Evolutionary conservation across 2,888 invertebrate genomes (phyloP).

Genomic region (Callimorpha dominula): DNA sequence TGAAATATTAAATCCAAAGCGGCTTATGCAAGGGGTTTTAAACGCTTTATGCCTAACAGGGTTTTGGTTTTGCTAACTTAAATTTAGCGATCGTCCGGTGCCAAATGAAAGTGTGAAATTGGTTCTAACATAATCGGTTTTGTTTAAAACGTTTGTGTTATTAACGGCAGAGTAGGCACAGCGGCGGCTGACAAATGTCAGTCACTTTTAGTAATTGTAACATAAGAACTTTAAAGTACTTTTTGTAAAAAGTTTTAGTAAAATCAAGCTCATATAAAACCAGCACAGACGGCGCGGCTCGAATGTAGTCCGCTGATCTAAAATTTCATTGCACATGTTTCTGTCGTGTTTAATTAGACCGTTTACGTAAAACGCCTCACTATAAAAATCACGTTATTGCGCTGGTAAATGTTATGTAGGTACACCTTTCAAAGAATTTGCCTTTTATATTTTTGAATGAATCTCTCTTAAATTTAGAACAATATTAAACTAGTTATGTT

Average conservation of each 20-base stretch:
- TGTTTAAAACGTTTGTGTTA: neutral
- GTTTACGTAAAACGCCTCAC: slow-evolving; percentile 29
- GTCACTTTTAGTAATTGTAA: neutral
- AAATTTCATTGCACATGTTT: slow-evolving; percentile 51
- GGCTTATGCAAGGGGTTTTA: slow-evolving; percentile 3
- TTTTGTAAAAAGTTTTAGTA: slow-evolving; percentile 23
- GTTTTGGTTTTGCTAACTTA: slow-evolving; percentile 1
- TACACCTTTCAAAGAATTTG: slow-evolving; percentile 8
- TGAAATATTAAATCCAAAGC: neutral
- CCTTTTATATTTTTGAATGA: slow-evolving; percentile 13
- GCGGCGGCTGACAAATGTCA: neutral
- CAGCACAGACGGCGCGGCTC: slow-evolving; percentile 17
- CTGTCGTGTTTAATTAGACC: slow-evolving; percentile 47
- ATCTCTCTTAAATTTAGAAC: neutral
- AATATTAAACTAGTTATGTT: slow-evolving; percentile 37
- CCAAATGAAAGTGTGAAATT: neutral
- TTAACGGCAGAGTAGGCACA: neutral
- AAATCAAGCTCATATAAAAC: slow-evolving; percentile 5
- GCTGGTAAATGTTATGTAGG: slow-evolving; percentile 13
- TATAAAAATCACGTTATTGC: slow-evolving; percentile 20
- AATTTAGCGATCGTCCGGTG: neutral
- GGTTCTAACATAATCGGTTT: neutral
- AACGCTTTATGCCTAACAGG: slow-evolving; percentile 5
- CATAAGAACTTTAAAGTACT: slow-evolving; percentile 13
- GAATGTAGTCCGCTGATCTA: slow-evolving; percentile 35